Evolutionary conservation across 2,888 invertebrate genomes (phyloP).

Genomic region (Meiosimyza platycephala): DNA sequence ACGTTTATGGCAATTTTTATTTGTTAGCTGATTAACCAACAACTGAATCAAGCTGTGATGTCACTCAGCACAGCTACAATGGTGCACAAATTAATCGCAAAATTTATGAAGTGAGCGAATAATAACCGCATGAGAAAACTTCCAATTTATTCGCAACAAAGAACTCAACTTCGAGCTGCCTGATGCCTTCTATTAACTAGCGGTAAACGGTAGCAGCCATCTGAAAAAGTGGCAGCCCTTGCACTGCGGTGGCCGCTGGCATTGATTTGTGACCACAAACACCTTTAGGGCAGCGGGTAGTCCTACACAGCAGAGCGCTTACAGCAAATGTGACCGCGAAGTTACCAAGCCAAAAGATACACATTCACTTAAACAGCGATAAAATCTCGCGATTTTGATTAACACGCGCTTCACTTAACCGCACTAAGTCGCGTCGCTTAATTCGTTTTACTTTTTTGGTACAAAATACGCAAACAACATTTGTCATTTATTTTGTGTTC

Average conservation of each 20-base stretch:
- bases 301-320: not conserved
- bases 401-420: too few relatives aligned
- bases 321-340: too few relatives aligned
- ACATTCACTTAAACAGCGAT: too few relatives aligned
- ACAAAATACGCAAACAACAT: too few relatives aligned
- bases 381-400: too few relatives aligned
- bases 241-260: constrained; percentile 10
- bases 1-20: not conserved
- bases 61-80: not conserved
- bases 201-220: not conserved
- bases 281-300: constrained; percentile 26
- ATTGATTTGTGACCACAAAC: constrained; percentile 19
- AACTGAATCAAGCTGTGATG: constrained; percentile 14
- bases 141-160: constrained; percentile 12
- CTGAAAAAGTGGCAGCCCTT: not conserved
- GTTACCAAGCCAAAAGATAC: too few relatives aligned
- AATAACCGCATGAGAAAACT: constrained; percentile 23
- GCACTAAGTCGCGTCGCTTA: too few relatives aligned
- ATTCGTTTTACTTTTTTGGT: too few relatives aligned
- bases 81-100: constrained; percentile 24
- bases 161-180: not conserved
- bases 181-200: constrained; percentile 19
- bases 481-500: not conserved
- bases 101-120: constrained; percentile 28
- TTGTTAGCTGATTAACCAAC: constrained; percentile 27